Evolutionary conservation across 2,797 vertebrate genomes (phyloP), one percentile per base, ranked within the genome.

Genomic region (Ptychadena robeensis): DNA sequence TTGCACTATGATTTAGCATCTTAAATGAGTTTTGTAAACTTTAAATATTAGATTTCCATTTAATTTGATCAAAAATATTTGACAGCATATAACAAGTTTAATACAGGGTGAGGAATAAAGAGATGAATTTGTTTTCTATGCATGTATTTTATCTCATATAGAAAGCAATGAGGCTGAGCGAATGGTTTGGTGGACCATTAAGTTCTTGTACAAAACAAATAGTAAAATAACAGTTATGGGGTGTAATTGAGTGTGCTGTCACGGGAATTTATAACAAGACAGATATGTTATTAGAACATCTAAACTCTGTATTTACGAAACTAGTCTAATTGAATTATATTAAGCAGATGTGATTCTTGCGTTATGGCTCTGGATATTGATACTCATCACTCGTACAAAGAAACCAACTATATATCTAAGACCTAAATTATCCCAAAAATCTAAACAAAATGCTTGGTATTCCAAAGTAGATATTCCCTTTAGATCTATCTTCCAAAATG

Each of bases 191-290:
- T 80, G 82, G 76, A 38, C 77, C 77, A 84, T 84, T 83, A 83
- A 80, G 76, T 73, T 74, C 76, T 68, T 74, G 70, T 72, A 74
- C 63, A 84, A 84, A 74, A 74, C 82, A 79, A 84, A 80, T 79
- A 79, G 76, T 79, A 73, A 84, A 79, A 79, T 84, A 84, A 74
- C 77, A 73, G 70, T 84, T 84, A 84, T 84, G 63, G 70, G 64
- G 63, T 73, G 82, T 79, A 84, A 80, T 79, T 79, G 82, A 80
- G 44, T 80, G 76, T 79, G 76, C 44, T 73, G 77, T 57, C 53
- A 40, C 61, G 59, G 69, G 48, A 74, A 80, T 80, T 63, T 65
- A 83, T 79, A 73, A 73, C 76, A 8, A 79, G 48, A 64, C 68
- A 18, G 73, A 71, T 83, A 66, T 72, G 61, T 77, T 78, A 64